Percentiles rank a stretch among this genome's conserved stretches.
Evolutionary conservation across 92 coral and sea anemone species (phyloP).

Genomic region (Galaxea fascicularis): DNA sequence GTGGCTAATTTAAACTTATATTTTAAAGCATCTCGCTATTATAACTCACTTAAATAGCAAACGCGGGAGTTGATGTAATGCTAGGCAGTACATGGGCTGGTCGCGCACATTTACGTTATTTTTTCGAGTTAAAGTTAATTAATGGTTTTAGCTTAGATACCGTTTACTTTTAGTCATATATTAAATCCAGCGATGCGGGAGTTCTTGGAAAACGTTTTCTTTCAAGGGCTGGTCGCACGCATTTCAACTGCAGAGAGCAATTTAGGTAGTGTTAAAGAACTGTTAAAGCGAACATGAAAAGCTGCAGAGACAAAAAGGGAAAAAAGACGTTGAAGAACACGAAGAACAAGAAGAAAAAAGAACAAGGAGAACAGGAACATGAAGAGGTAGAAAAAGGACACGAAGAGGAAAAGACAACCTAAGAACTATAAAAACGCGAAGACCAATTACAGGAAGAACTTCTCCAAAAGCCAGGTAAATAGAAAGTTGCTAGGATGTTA

Average conservation of each 20-base stretch:
- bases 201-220: not conserved
- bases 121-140: not conserved
- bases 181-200: not conserved
- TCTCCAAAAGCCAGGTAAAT: not conserved
- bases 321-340: no score
- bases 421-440: not conserved
- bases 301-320: not conserved
- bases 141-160: no score
- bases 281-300: no score
- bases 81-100: not conserved
- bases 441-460: not conserved
- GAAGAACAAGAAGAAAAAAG: not conserved
- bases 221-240: slow-evolving; percentile 12
- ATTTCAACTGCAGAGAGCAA: not conserved
- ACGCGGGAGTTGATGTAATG: not conserved
- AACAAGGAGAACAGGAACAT: not conserved
- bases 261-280: no score
- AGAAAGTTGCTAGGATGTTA: not conserved
- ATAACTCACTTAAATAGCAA: not conserved
- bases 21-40: no score
- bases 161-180: no score
- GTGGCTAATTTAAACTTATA: not conserved
- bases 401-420: not conserved
- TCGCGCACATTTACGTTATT: not conserved
- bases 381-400: not conserved